Evolutionary conservation across 2,797 vertebrate genomes (phyloP).

Genomic region (Paguma larvata): DNA sequence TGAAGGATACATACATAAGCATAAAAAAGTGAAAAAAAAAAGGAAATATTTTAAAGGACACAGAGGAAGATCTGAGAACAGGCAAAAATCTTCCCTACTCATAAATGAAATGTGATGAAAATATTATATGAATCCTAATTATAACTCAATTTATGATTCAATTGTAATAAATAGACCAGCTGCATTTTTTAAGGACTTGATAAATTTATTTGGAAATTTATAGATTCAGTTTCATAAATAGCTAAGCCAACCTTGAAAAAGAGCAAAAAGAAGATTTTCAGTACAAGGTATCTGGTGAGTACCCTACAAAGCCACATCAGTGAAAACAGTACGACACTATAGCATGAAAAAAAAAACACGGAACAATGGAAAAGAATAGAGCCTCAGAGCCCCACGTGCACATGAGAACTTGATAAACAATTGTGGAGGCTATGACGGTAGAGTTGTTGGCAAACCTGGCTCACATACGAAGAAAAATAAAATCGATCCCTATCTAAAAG

Average conservation of each 20-base stretch:
- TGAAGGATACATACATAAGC: no score
- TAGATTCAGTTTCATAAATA: not conserved
- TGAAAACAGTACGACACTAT: not conserved
- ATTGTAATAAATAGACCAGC: not conserved
- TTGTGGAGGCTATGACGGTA: not conserved
- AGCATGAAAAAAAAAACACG: not conserved
- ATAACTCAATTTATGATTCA: slow-evolving; percentile 17
- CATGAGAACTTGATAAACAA: not conserved
- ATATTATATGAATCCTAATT: not conserved
- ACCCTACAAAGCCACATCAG: not conserved
- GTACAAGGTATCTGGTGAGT: not conserved
- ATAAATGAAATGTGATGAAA: not conserved
- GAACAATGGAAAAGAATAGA: not conserved
- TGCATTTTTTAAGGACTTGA: not conserved
- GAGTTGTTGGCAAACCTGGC: not conserved
- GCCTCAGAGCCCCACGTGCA: not conserved
- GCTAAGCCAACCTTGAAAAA: slow-evolving; percentile 15
- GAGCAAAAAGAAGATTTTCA: not conserved
- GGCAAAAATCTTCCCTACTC: not conserved
- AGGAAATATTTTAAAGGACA: not conserved
- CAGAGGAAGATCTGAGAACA: not conserved
- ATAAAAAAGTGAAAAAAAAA: not conserved
- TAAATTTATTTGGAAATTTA: slow-evolving; percentile 16
- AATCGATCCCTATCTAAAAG: not conserved
- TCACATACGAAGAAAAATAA: not conserved